Base-by-base conservation (phyloP, 1,140 invertebrate genomes). In the Melanaphis sacchari region DNA sequence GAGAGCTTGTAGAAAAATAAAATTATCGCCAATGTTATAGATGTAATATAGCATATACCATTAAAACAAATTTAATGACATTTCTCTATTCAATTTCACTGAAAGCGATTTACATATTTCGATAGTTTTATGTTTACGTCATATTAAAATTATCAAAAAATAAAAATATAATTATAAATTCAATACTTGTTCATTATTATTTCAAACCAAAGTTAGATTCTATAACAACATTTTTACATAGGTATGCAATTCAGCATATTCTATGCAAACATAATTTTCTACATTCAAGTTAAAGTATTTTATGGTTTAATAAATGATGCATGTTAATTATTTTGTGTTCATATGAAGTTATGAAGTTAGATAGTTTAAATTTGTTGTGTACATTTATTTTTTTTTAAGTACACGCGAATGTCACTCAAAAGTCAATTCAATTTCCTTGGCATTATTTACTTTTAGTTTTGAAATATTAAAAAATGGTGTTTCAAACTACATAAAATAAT, bases 11-110 rank as follows among this genome's bases (percentile, higher is more conserved):
- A 41, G 89, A 59, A 52, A 90, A 88, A 21, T 66, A 59, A 59
- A 90, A 59, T 66, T 41, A 66, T 66, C 38, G 38, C 52, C 21
- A 90, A 38, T 26, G 31, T 54, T 5, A 4, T 26, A 24, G 11
- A n/a, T 91, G 66, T 91, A 8, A 90, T 41, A 66, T 91, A n/a
- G 15, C 6, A 40, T 76, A 46, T 31, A 26, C 52, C 26, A 41
- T 76, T 91, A 91, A 76, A 76, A n/a, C 24, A n/a, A 15, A 91
- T 41, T 31, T 4, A 59, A 90, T 52, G 89, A 90, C 52, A 38
- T 9, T 40, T 81, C 46, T 91, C 22, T 5, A 21, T 81, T 31
- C 22, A 43, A 31, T 91, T 81, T 43, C 18, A 66, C 26, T 9
- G 22, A 24, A 11, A 43, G 46, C 40, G 22, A 81, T 76, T 91